Percentiles rank a stretch among this genome's conserved stretches.
phyloP scores from a whole-genome alignment of 2,797 vertebrate species.

The Martes flavigula region DNA sequence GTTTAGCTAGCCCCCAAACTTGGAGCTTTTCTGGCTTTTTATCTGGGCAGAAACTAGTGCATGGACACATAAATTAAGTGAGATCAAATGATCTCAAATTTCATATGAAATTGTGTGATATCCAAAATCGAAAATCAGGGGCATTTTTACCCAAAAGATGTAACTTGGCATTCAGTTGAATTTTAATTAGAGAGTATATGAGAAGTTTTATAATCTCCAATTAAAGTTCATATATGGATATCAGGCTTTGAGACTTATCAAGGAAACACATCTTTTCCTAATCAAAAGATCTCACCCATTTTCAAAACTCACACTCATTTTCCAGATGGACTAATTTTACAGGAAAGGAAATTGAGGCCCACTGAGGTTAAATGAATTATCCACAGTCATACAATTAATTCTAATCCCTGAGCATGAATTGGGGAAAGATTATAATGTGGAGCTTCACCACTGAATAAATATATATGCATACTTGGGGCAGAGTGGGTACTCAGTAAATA shows the following conservation, averaged over 20 bases:
- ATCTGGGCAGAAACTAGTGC: neutral
- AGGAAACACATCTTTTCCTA: neutral
- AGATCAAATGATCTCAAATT: neutral
- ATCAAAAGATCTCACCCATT: neutral
- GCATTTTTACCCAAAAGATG: neutral
- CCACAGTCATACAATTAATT: neutral
- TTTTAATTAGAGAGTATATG: neutral
- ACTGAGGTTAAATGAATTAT: neutral
- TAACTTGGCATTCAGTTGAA: neutral
- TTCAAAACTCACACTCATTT: neutral
- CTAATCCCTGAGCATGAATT: neutral
- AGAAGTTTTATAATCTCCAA: neutral
- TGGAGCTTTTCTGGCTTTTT: neutral
- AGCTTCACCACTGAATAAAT: neutral
- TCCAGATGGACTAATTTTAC: slow-evolving; percentile 18
- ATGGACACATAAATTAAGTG: neutral
- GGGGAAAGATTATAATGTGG: neutral
- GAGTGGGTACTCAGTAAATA: neutral
- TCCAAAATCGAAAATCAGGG: neutral
- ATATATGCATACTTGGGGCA: neutral
- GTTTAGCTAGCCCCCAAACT: neutral
- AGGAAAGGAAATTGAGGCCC: neutral
- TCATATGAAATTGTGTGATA: neutral
- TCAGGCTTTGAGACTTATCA: neutral
- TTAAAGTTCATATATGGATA: neutral